phyloP scores from a whole-genome alignment of 2,797 vertebrate species.

The Platyrinchus mystaceus region DNA sequence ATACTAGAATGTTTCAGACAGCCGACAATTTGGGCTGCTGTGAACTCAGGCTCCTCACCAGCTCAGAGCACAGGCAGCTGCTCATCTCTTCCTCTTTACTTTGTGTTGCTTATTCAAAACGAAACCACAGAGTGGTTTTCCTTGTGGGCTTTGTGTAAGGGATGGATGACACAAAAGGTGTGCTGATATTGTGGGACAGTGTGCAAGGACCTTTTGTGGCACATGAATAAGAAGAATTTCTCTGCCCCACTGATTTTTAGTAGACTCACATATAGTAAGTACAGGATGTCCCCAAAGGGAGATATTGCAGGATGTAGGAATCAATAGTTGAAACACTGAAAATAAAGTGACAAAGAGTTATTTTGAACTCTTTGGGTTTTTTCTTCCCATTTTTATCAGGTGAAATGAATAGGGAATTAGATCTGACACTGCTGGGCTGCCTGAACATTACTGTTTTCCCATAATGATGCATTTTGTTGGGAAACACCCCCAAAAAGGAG shows the following conservation, averaged over 20 bases:
- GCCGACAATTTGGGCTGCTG: neutral
- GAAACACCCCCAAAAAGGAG: neutral
- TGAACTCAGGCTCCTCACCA: neutral
- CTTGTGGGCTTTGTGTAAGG: neutral
- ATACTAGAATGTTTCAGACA: neutral
- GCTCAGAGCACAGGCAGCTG: accelerated
- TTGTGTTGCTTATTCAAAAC: neutral
- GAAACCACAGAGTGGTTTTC: neutral
- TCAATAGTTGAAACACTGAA: neutral
- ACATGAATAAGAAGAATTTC: neutral
- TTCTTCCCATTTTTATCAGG: neutral
- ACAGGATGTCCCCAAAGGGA: neutral
- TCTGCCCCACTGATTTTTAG: neutral
- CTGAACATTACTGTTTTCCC: neutral
- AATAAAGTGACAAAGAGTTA: neutral
- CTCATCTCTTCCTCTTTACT: neutral
- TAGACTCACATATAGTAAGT: neutral
- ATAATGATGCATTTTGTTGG: neutral
- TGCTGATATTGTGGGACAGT: neutral
- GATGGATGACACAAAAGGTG: neutral
- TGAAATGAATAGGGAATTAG: neutral
- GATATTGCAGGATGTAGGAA: neutral
- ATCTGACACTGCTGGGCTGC: neutral
- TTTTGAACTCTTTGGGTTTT: neutral
- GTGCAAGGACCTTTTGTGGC: neutral